Evolutionary conservation across 2,888 invertebrate species (phyloP), one percentile per base, ranked within the genome.

Genomic region (Ephialtes manifestator): DNA sequence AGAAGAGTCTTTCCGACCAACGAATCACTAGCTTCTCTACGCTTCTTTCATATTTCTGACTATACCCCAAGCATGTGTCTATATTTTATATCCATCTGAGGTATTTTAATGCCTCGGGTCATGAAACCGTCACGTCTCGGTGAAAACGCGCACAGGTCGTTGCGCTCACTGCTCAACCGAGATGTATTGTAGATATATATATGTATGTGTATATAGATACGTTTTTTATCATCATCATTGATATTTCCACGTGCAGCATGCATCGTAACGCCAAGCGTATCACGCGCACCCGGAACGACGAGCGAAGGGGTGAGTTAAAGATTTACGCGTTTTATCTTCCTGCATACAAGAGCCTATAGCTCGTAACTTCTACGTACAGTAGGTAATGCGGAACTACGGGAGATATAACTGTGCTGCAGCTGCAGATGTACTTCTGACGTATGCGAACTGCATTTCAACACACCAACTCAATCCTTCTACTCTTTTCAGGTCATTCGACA

Each of bases 101-200:
- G 53, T 39, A 84, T 80, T 84, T 71, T 80, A 83, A 79, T 74
- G 68, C 74, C 48, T 51, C 65, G 13, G 46, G 39, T 71, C 55
- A 46, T 76, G 70, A 76, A 72, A 81, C 46, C 18, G 48, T 80
- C 83, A 53, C 28, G 63, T 76, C n/a, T 35, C 35, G 70, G 31
- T 75, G 18, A 60, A 58, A 53, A n/a, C 35, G 18, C 13, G 20
- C 28, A 20, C 15, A 28, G 13, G 15, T 71, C 60, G 53, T 39
- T 65, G 43, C 20, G 65, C 39, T 76, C 15, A 11, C 43, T 53
- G 11, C 53, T 53, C 5, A 13, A 39, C 35, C n/a, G 10, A 24
- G 35, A 43, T 58, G 35, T 43, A 55, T 55, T 35, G 60, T 35
- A n/a, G n/a, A n/a, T n/a, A n/a, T n/a, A n/a, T n/a, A n/a, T n/a